Percentiles rank a stretch among this genome's conserved stretches.
Evolutionary conservation across 2,888 invertebrate species (phyloP).

Genomic region (Eudasyphora cyanicolor): DNA sequence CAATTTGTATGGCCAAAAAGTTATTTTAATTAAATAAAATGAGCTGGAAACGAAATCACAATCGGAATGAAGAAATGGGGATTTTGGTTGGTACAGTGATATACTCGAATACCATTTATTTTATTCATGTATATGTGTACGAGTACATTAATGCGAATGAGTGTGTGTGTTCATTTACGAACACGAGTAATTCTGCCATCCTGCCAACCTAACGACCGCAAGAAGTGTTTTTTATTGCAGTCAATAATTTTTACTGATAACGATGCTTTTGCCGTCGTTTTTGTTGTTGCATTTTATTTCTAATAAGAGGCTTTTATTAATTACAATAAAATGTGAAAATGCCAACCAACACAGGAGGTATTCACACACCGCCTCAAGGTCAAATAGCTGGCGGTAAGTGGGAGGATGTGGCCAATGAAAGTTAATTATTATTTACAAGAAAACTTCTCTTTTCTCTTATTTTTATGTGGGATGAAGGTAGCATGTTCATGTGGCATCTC

Average conservation of each 20-base stretch:
- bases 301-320: slow-evolving; percentile 9
- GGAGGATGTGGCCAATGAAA: background rate
- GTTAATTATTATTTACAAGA: background rate
- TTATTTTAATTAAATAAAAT: slow-evolving; percentile 17
- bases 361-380: background rate
- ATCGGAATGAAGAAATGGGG: no score
- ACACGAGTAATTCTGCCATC: background rate
- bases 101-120: no score
- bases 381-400: background rate
- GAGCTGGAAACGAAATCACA: background rate
- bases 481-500: slow-evolving; percentile 18
- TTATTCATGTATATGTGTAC: background rate
- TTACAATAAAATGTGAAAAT: background rate
- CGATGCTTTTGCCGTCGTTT: background rate
- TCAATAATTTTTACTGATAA: slow-evolving; percentile 22
- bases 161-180: background rate
- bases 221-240: slow-evolving; percentile 22
- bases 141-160: background rate
- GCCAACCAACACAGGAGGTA: no score
- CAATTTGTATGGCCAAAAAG: slow-evolving; percentile 11
- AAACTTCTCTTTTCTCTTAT: no score
- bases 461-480: background rate
- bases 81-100: no score
- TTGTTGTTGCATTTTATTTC: background rate
- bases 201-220: background rate